These are phyloP conservation scores for Penaeus chinensis DNA, from an alignment of 1,140 invertebrate genomes.

Conservation along the genomic window DNA sequence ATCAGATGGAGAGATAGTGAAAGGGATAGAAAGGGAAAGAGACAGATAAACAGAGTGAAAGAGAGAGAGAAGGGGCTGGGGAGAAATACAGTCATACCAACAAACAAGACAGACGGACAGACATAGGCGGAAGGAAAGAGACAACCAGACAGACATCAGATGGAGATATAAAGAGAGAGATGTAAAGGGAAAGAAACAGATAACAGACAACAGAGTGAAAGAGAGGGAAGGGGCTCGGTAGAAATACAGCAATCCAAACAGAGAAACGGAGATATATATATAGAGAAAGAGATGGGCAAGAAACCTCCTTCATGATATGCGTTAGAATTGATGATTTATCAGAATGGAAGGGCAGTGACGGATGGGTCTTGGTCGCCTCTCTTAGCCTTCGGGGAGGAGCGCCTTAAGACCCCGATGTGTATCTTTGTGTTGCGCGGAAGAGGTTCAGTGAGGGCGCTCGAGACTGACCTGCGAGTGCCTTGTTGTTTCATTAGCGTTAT, in stretches of 20 bases:
- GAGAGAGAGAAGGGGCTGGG: conserved; percentile 24
- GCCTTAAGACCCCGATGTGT: too few relatives aligned
- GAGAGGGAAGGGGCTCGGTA: conserved; percentile 3
- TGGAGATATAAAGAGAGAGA: conserved; percentile 24
- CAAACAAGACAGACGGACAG: conserved; percentile 8
- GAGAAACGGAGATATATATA: conserved; percentile 28
- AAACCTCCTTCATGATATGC: too few relatives aligned
- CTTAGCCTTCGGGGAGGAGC: too few relatives aligned
- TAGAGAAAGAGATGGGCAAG: conserved; percentile 1
- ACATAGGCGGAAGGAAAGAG: conserved; percentile 30
- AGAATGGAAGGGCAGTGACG: too few relatives aligned
- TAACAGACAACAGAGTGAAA: conserved; percentile 11
- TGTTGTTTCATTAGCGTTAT: too few relatives aligned
- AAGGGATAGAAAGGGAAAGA: neutral
- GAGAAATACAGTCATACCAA: neutral
- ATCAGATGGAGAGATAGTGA: conserved; percentile 29
- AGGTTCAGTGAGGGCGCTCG: too few relatives aligned
- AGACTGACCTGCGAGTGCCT: too few relatives aligned
- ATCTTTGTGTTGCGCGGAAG: too few relatives aligned
- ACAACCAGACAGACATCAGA: neutral
- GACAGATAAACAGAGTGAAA: conserved; percentile 16
- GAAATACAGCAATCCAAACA: neutral
- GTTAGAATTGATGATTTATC: too few relatives aligned
- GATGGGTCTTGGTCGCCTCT: too few relatives aligned
- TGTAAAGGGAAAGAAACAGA: neutral